phyloP scores from a whole-genome alignment of 2,888 invertebrate genomes.

The Rhimphoctona megacephalus region DNA sequence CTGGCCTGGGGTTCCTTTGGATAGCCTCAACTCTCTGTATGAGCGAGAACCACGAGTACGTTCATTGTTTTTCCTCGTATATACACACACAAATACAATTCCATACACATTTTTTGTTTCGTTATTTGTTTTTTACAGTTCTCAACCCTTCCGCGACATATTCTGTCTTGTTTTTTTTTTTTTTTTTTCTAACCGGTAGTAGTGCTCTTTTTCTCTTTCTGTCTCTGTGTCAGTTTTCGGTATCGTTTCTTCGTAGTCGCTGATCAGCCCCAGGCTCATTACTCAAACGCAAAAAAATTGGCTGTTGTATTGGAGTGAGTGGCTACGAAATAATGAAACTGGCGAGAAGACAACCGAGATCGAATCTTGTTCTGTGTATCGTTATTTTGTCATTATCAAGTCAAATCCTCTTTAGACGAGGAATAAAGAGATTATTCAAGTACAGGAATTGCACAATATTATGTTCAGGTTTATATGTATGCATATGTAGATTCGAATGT shows the following conservation, averaged over 20 bases:
- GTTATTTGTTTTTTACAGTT: conserved; percentile 22
- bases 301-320: background rate
- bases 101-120: conserved; percentile 41
- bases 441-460: background rate
- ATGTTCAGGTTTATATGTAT: background rate
- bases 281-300: conserved; percentile 31
- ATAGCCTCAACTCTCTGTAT: background rate
- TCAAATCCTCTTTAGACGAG: background rate
- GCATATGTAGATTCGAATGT: conserved; percentile 12
- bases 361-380: background rate
- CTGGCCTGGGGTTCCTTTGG: conserved; percentile 28
- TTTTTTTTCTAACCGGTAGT: background rate
- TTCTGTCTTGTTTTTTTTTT: conserved; percentile 8
- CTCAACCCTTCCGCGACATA: conserved; percentile 22
- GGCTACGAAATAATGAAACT: background rate
- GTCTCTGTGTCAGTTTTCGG: background rate
- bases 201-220: background rate
- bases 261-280: conserved; percentile 9
- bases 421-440: background rate
- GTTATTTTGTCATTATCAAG: background rate
- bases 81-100: conserved; percentile 28
- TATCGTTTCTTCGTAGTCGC: background rate
- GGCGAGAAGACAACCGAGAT: background rate
- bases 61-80: conserved; percentile 58
- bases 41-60: conserved; percentile 14